These are phyloP conservation scores for Dicentrarchus labrax DNA, from an alignment of 2,113 vertebrate genomes.

Conservation along the genomic window DNA sequence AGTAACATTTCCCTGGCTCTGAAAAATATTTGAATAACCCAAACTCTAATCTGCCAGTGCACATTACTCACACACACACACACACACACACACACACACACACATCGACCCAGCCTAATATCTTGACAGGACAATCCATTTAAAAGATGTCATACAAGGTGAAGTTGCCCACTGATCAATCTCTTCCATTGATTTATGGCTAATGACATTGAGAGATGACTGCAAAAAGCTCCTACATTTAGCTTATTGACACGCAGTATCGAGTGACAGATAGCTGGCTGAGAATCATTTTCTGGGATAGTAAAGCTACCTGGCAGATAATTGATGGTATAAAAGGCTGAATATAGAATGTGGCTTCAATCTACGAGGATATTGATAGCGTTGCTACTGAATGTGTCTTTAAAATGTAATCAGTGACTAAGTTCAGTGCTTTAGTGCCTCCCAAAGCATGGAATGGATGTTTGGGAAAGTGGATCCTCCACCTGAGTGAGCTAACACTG, in stretches of 20 bases:
- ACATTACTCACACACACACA: background rate
- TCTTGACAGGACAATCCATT: conserved; percentile 57
- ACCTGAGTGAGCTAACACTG: background rate
- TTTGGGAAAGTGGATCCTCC: background rate
- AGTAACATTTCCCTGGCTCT: conserved; percentile 5
- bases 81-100: background rate
- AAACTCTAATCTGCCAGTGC: conserved; percentile 23
- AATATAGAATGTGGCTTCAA: conserved; percentile 44
- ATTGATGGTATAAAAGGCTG: conserved; percentile 41
- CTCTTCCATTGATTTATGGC: conserved; percentile 49
- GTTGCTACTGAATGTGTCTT: background rate
- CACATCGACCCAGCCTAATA: conserved; percentile 24
- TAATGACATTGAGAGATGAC: conserved; percentile 51
- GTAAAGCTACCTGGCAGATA: conserved; percentile 22
- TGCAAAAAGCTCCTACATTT: conserved; percentile 59
- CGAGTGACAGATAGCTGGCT: conserved; percentile 35
- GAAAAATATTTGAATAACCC: conserved; percentile 33
- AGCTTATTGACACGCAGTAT: conserved; percentile 49
- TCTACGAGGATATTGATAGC: conserved; percentile 24
- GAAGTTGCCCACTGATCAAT: conserved; percentile 57
- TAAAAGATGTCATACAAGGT: conserved; percentile 62
- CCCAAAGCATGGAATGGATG: background rate
- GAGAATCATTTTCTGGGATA: conserved; percentile 18
- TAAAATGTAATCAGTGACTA: conserved; percentile 8
- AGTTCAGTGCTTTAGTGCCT: background rate